phyloP scores from a whole-genome alignment of 2,888 invertebrate genomes.

The Cynaeus angustus region DNA sequence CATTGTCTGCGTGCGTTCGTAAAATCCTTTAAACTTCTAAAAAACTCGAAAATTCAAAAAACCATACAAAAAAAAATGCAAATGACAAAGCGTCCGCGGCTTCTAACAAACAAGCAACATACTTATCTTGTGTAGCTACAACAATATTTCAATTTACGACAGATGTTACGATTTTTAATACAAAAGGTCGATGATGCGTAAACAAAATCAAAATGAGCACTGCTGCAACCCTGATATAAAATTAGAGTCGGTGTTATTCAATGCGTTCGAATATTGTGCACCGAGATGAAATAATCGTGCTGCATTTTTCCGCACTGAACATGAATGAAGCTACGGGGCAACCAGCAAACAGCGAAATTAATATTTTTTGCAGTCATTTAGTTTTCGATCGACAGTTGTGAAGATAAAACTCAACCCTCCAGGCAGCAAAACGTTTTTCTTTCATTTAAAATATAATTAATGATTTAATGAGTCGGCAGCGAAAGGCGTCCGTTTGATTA shows the following conservation, averaged over 20 bases:
- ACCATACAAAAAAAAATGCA: no score
- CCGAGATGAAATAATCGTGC: constrained; percentile 4
- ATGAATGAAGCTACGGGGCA: neutral
- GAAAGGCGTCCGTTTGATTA: constrained; percentile 35
- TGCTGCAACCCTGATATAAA: neutral
- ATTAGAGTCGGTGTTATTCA: neutral
- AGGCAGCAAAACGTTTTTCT: constrained; percentile 28
- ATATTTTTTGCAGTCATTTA: constrained; percentile 14
- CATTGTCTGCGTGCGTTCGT: no score
- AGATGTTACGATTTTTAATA: no score
- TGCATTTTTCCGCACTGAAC: constrained; percentile 6
- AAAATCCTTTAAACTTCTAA: no score
- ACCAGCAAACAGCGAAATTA: constrained; percentile 5
- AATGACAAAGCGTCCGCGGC: no score
- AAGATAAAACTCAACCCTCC: constrained; percentile 2
- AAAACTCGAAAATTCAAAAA: no score
- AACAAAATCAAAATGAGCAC: neutral
- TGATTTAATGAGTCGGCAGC: constrained; percentile 38
- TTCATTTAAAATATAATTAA: constrained; percentile 42
- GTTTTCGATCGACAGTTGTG: constrained; percentile 31
- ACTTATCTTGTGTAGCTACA: no score
- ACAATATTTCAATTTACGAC: no score
- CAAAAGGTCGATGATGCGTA: no score
- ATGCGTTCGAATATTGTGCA: constrained; percentile 9
- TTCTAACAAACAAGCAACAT: no score